Conservation (phyloP, 2,797 vertebrate genomes). For the Bradypus variegatus region DNA sequence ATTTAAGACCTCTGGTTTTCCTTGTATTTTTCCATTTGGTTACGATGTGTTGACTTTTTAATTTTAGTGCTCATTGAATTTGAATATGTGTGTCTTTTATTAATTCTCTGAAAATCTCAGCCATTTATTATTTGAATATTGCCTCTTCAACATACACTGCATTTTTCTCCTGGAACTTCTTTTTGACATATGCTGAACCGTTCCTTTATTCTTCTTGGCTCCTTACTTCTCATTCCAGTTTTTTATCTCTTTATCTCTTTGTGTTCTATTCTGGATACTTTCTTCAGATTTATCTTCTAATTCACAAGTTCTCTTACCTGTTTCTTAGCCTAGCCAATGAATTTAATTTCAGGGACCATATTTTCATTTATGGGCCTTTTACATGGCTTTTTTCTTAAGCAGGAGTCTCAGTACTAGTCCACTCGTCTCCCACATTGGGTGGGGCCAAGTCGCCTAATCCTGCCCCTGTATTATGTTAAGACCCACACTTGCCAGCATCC, state of each 20-base stretch:
- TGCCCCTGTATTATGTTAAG: not conserved
- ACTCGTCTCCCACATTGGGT: not conserved
- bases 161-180: not conserved
- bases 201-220: not conserved
- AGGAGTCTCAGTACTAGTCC: not conserved
- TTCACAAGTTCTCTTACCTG: not conserved
- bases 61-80: not conserved
- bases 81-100: not conserved
- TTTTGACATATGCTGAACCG: rapidly evolving
- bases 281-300: not conserved
- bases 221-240: not conserved
- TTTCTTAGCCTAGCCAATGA: not conserved
- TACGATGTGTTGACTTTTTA: not conserved
- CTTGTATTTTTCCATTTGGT: not conserved
- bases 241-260: not conserved
- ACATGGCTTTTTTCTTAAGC: not conserved
- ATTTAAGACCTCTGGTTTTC: not conserved
- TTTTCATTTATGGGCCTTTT: not conserved
- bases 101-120: not conserved
- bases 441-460: not conserved
- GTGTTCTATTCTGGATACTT: not conserved
- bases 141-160: not conserved
- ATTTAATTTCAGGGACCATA: not conserved
- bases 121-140: not conserved
- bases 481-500: not conserved